Evolutionary conservation across 2,888 invertebrate genomes (phyloP).

Genomic region (Dinocampus coccinellae): DNA sequence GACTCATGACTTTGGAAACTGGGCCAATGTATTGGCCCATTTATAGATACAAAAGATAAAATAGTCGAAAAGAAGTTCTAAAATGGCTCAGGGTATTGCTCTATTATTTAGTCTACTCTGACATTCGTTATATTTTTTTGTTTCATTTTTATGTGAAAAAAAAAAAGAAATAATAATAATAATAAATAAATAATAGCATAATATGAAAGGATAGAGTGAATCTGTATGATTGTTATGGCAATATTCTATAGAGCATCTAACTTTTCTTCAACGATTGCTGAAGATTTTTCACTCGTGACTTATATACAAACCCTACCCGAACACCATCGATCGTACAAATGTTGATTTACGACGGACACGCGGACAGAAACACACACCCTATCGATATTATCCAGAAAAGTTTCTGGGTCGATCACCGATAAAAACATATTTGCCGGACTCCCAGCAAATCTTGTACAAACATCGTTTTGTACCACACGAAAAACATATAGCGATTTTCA

Average conservation of each 20-base stretch:
- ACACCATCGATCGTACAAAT: background rate
- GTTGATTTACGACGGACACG: background rate
- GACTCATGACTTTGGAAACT: conserved; percentile 38
- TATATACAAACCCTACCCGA: background rate
- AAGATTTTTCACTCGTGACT: conserved; percentile 18
- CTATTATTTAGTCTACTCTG: conserved; percentile 22
- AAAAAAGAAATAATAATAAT: conserved; percentile 11
- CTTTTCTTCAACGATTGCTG: conserved; percentile 6
- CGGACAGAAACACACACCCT: background rate
- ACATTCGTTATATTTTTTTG: conserved; percentile 32
- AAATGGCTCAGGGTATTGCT: conserved; percentile 29
- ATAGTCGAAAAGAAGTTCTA: conserved; percentile 27
- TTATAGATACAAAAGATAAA: background rate
- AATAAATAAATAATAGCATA: background rate
- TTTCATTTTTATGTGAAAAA: conserved; percentile 22
- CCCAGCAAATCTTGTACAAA: conserved; percentile 26
- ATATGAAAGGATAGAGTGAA: background rate
- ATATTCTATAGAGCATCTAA: conserved; percentile 12
- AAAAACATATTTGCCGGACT: conserved; percentile 28
- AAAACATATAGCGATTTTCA: conserved; percentile 15
- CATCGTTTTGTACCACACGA: background rate
- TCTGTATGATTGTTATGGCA: background rate
- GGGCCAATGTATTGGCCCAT: conserved; percentile 32
- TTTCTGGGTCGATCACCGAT: conserved; percentile 20
- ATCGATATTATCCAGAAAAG: conserved; percentile 25